A percentile compares a stretch with the other conserved stretches of the same genome.
Conservation (phyloP, 2,797 vertebrate species). For the Amblyraja radiata region DNA sequence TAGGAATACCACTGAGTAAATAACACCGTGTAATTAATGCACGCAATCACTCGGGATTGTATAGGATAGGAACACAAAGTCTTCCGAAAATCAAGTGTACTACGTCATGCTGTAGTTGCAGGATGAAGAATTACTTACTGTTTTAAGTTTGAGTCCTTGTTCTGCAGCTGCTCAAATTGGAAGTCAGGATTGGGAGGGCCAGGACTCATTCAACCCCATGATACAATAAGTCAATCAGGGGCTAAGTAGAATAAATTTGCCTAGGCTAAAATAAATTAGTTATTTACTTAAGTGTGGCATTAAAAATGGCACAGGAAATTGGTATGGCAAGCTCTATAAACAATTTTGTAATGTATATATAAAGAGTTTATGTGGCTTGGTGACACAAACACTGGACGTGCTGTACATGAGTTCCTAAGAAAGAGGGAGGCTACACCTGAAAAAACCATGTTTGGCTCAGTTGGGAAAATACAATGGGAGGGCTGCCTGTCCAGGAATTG, state of each 20-base stretch:
- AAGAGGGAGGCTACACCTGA: neutral
- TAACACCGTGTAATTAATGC: neutral
- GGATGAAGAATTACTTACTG: slow-evolving; percentile 34
- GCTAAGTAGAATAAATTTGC: slow-evolving; percentile 34
- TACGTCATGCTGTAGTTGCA: slow-evolving; percentile 23
- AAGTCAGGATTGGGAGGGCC: slow-evolving; percentile 32
- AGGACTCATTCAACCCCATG: slow-evolving; percentile 23
- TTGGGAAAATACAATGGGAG: neutral
- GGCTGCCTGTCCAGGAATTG: neutral
- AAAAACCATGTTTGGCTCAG: neutral
- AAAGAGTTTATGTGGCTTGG: neutral
- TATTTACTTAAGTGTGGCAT: slow-evolving; percentile 31
- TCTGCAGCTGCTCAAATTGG: slow-evolving; percentile 30
- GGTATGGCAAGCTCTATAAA: slow-evolving; percentile 27
- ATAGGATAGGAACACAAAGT: neutral
- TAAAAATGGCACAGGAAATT: slow-evolving; percentile 33
- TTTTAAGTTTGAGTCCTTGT: slow-evolving; percentile 26
- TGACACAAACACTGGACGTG: neutral
- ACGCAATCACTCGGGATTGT: neutral
- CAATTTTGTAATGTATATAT: slow-evolving; percentile 21
- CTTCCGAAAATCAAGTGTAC: slow-evolving; percentile 13
- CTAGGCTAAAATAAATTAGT: slow-evolving; percentile 36
- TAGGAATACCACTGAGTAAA: neutral
- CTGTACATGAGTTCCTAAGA: neutral
- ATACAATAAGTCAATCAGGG: slow-evolving; percentile 35